These are phyloP conservation scores for Macropus fuliginosus DNA, from an alignment of 2,797 vertebrate species.

Conservation along the genomic window DNA sequence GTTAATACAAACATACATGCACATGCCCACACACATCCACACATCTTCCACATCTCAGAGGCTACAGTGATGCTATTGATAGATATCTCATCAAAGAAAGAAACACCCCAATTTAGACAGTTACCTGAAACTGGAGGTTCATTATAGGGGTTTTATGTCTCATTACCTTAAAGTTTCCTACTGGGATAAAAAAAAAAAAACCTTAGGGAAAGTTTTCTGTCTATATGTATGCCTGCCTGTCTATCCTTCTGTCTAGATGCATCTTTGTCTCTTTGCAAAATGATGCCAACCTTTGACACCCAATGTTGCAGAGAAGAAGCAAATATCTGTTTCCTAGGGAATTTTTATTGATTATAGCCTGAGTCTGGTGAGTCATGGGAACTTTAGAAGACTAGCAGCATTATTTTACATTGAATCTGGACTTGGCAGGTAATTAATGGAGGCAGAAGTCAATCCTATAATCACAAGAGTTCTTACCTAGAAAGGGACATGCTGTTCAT, in stretches of 20 bases:
- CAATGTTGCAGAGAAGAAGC: background rate
- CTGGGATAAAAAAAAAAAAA: background rate
- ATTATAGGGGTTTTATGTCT: conserved; percentile 22
- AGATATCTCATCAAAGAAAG: conserved; percentile 15
- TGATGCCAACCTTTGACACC: background rate
- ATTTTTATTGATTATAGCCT: conserved; percentile 11
- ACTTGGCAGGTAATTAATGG: conserved; percentile 69
- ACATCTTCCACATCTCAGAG: background rate
- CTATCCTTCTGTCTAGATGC: background rate
- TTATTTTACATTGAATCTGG: conserved; percentile 40
- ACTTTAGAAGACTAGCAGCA: conserved; percentile 37
- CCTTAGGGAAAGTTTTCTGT: background rate
- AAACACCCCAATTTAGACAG: conserved; percentile 21
- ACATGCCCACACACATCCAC: background rate
- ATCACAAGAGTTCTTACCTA: background rate
- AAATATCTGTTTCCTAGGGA: background rate
- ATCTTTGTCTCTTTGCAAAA: background rate
- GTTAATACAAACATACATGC: background rate
- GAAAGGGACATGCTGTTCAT: conserved; percentile 2
- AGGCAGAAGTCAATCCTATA: conserved; percentile 7
- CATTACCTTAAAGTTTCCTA: conserved; percentile 44
- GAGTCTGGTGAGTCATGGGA: background rate
- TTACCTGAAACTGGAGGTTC: background rate
- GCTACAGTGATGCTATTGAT: conserved; percentile 5
- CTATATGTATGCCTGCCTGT: background rate